Percentiles rank a stretch among this genome's conserved stretches.
Evolutionary conservation across 1,140 invertebrate species (phyloP).

Genomic region (Tigriopus japonicus): DNA sequence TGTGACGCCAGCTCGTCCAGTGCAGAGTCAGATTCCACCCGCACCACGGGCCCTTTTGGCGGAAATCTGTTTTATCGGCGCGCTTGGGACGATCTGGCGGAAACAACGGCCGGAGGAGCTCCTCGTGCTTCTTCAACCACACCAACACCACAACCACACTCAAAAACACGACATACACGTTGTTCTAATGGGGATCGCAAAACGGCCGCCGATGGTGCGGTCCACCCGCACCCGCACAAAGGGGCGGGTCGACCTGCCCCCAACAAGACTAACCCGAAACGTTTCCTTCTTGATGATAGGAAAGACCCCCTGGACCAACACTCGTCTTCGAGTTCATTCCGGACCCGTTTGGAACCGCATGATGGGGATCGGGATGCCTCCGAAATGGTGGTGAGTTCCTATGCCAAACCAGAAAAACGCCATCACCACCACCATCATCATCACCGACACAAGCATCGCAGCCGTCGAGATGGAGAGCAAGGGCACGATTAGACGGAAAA

Average conservation of each 20-base stretch:
- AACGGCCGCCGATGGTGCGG: too few species aligned
- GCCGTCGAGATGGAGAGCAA: too few species aligned
- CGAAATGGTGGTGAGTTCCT: slow-evolving; percentile 1
- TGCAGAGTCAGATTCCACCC: too few species aligned
- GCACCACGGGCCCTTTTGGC: too few species aligned
- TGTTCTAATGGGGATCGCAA: neutral
- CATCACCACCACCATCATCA: neutral
- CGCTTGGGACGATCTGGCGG: too few species aligned
- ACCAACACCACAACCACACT: too few species aligned
- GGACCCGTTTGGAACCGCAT: neutral
- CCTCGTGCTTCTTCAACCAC: too few species aligned
- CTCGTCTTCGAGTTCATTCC: neutral
- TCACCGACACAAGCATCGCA: slow-evolving; percentile 9
- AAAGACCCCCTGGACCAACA: neutral
- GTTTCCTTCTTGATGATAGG: neutral
- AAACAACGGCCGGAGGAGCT: too few species aligned
- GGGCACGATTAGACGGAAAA: too few species aligned
- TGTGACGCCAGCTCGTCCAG: too few species aligned
- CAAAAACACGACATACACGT: neutral
- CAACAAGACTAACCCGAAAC: neutral
- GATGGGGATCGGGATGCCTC: slow-evolving; percentile 5
- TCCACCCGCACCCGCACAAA: too few species aligned
- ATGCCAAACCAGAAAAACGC: neutral
- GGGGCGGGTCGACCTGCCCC: neutral
- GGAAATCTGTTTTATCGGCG: too few species aligned